These are phyloP conservation scores for Notiomystis cincta DNA, from an alignment of 2,113 vertebrate species.

Conservation along the genomic window DNA sequence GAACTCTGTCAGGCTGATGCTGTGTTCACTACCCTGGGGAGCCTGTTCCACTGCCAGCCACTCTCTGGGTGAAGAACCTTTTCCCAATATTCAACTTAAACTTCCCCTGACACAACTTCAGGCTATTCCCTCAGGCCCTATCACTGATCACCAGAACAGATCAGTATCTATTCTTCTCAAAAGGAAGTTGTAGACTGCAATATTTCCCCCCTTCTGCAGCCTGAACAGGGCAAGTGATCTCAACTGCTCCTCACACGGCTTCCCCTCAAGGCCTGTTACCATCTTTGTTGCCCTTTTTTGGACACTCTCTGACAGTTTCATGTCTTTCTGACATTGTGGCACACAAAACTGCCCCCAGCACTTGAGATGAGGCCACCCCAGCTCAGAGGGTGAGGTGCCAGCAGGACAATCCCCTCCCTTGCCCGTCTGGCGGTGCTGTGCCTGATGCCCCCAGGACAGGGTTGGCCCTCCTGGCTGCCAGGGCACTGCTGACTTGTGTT, in stretches of 20 bases:
- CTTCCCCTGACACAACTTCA: background rate
- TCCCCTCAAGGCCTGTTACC: background rate
- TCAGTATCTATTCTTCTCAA: background rate
- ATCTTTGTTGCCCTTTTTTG: background rate
- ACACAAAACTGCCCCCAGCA: rapidly evolving
- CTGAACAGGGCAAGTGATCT: too few species aligned
- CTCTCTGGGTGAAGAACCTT: background rate
- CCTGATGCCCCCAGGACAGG: background rate
- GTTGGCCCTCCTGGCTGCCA: background rate
- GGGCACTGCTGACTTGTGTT: background rate
- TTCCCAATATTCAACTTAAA: background rate
- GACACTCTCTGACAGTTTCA: background rate
- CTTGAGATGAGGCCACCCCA: rapidly evolving
- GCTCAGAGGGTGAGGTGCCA: background rate
- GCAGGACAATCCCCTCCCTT: background rate
- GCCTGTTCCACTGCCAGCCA: background rate
- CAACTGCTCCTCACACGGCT: rapidly evolving
- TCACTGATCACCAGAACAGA: background rate
- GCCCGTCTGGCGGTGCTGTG: rapidly evolving
- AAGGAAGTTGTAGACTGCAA: background rate
- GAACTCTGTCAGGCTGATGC: background rate
- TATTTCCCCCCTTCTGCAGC: background rate
- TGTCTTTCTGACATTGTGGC: background rate
- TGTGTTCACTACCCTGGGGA: background rate
- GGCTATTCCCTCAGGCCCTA: background rate